Evolutionary conservation across 2,113 vertebrate species (phyloP).

Genomic region (Asarcornis scutulata): DNA sequence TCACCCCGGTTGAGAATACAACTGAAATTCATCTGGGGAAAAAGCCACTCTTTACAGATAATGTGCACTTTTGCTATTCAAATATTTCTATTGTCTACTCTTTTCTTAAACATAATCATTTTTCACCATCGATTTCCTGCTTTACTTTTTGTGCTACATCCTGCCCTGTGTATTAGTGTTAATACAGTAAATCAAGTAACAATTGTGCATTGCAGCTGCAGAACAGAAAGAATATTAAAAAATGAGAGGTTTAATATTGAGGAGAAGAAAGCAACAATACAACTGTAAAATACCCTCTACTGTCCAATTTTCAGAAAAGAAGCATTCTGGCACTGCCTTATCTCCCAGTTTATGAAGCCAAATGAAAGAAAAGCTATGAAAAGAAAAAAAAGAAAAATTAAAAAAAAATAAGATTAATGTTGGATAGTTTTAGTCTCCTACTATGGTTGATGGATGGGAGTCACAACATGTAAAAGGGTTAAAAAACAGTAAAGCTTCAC

Average conservation of each 20-base stretch:
- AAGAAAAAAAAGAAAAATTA: neutral
- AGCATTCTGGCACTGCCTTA: neutral
- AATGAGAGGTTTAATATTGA: neutral
- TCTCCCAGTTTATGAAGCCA: neutral
- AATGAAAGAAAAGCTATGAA: neutral
- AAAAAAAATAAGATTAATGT: neutral
- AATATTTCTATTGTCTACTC: neutral
- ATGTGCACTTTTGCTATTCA: neutral
- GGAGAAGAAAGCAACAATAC: neutral
- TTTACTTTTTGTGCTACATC: neutral
- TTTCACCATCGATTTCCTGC: neutral
- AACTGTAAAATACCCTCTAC: neutral
- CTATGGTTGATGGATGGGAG: neutral
- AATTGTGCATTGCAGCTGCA: neutral
- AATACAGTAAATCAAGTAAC: neutral
- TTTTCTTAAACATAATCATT: neutral
- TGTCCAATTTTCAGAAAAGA: neutral
- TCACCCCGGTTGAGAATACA: neutral
- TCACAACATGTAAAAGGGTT: neutral
- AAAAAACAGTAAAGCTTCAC: neutral
- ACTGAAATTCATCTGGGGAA: neutral
- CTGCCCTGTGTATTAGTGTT: neutral
- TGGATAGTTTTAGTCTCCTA: neutral
- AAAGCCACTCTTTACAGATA: neutral
- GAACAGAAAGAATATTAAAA: neutral